Conservation (phyloP, 2,888 invertebrate species). For the Scaptomyza cyrtandrae region DNA sequence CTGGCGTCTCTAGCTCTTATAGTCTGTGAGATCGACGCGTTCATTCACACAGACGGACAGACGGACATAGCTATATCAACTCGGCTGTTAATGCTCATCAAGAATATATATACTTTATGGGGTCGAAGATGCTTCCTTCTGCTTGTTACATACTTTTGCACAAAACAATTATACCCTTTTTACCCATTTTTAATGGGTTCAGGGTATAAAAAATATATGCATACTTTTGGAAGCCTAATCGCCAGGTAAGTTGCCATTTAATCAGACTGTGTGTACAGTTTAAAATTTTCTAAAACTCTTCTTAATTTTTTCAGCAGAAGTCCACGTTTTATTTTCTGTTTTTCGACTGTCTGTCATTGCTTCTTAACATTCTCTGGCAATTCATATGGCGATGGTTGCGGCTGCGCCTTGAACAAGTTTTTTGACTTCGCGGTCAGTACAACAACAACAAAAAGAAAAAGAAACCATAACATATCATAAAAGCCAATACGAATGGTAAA, state of each 20-base stretch:
- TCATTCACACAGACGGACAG: too few relatives aligned
- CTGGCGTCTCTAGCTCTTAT: too few relatives aligned
- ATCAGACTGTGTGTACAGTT: background rate
- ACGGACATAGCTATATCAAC: too few relatives aligned
- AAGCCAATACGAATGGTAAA: slow-evolving; percentile 37
- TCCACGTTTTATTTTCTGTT: slow-evolving; percentile 26
- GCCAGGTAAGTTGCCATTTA: background rate
- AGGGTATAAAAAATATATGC: too few relatives aligned
- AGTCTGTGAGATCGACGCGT: too few relatives aligned
- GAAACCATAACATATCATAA: slow-evolving; percentile 13
- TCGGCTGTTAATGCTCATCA: too few relatives aligned
- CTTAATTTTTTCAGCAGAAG: slow-evolving; percentile 7
- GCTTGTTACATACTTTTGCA: too few relatives aligned
- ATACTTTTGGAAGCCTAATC: too few relatives aligned
- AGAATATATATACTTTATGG: too few relatives aligned
- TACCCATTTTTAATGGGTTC: too few relatives aligned
- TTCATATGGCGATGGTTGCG: slow-evolving; percentile 50
- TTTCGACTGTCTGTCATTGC: slow-evolving; percentile 15
- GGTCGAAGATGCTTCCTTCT: too few relatives aligned
- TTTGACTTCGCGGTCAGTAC: slow-evolving; percentile 66
- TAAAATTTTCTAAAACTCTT: slow-evolving; percentile 46
- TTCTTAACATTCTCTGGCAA: slow-evolving; percentile 52
- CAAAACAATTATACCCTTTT: too few relatives aligned
- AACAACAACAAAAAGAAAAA: slow-evolving; percentile 27
- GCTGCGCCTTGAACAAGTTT: slow-evolving; percentile 70